phyloP scores from a whole-genome alignment of 2,113 vertebrate genomes.

The Pterocles burchelli region DNA sequence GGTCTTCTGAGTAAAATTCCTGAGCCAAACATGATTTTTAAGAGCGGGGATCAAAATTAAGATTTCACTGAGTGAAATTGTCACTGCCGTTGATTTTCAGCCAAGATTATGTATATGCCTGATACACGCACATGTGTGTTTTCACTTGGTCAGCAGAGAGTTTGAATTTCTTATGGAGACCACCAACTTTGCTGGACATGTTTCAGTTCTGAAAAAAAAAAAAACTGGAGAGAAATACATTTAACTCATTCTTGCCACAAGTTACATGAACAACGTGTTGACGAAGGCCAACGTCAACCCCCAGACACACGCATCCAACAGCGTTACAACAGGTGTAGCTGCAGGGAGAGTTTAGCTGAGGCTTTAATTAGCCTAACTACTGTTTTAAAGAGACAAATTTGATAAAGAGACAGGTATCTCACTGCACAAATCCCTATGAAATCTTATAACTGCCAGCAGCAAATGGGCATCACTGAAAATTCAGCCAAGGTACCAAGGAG shows the following conservation, averaged over 20 bases:
- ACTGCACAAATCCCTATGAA: not conserved
- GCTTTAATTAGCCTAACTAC: not conserved
- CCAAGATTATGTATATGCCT: slow-evolving; percentile 57
- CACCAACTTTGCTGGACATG: slow-evolving; percentile 68
- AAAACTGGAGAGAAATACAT: not conserved
- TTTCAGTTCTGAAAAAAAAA: slow-evolving; percentile 32
- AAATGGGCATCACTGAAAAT: not conserved
- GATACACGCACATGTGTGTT: slow-evolving; percentile 64
- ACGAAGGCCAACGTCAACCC: not conserved
- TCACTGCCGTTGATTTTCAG: slow-evolving; percentile 53
- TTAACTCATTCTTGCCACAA: slow-evolving; percentile 55
- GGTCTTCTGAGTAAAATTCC: slow-evolving; percentile 20
- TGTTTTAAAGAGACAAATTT: not conserved
- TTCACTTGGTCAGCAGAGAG: slow-evolving; percentile 72
- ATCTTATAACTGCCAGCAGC: not conserved
- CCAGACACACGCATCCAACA: not conserved
- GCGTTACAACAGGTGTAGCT: not conserved
- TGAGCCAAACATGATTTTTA: slow-evolving; percentile 37
- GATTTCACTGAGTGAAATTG: slow-evolving; percentile 62
- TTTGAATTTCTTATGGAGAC: slow-evolving; percentile 68
- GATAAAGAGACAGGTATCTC: not conserved
- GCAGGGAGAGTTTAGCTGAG: not conserved
- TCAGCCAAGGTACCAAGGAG: not conserved
- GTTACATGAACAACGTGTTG: not conserved
- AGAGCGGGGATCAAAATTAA: slow-evolving; percentile 21